Evolutionary conservation across 2,113 vertebrate species (phyloP), one percentile per base, ranked within the genome.

Genomic region (Cyprinodon variegatus): DNA sequence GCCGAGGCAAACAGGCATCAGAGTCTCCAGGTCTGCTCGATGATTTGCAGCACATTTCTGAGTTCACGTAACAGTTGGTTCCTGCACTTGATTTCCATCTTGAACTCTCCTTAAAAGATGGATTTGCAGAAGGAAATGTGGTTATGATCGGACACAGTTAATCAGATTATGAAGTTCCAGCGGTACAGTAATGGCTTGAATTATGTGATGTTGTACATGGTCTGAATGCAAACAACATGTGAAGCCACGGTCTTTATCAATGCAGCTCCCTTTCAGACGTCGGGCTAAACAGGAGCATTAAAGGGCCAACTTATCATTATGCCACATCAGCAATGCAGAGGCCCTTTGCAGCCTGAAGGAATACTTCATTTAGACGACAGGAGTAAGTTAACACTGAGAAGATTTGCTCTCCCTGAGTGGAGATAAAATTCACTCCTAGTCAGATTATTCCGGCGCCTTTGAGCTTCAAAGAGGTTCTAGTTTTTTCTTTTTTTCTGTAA

Each of bases 301-400:
- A 9, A 84, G 86, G 88, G 65, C 74, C 80, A 77, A 84, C 77
- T 81, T 79, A 91, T 92, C 89, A 85, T 78, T 59, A 38, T 60
- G 84, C 86, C 87, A 84, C 85, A 88, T 92, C 90, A 85, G 85
- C 75, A 70, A 71, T 57, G 77, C 61, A 70, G 77, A 61, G 74
- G 76, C 69, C 48, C 81, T 60, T 62, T 60, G 81, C 71, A 81
- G 88, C 86, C 83, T 83, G 67, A 74, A 92, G 89, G 78, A 89
- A 90, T 59, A 80, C 84, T 87, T 92, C 48, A 92, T 92, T 91
- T 88, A 89, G 82, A 91, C 79, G 90, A 91, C 92, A 90, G 89
- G 77, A 84, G 84, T 72, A 83, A 90, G 89, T 92, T 92, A 91
- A 87, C 89, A 64, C 78, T 63, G 80, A 69, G 82, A 88, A 85